These are phyloP conservation scores for Caradrina kadenii DNA, from an alignment of 2,888 invertebrate genomes.

Conservation along the genomic window DNA sequence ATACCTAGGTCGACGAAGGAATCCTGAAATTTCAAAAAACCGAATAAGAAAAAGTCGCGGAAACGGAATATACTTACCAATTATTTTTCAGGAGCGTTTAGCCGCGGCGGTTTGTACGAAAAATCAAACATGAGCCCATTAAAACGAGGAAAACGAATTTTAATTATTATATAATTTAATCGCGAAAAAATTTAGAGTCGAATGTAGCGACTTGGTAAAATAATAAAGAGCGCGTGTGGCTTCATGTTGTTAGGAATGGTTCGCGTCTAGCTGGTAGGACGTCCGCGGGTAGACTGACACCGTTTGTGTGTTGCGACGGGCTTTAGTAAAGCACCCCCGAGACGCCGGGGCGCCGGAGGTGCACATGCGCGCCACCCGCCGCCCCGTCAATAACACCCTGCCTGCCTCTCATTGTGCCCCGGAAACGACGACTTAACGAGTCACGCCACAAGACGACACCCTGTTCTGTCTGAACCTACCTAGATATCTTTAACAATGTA, in stretches of 20 bases:
- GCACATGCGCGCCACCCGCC: conserved; percentile 86
- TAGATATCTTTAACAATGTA: conserved; percentile 62
- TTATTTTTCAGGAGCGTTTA: conserved; percentile 69
- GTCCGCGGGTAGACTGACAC: conserved; percentile 82
- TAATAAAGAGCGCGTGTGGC: conserved; percentile 69
- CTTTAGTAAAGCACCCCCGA: conserved; percentile 85
- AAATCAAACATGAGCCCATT: conserved; percentile 77
- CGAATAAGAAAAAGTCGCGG: conserved; percentile 46
- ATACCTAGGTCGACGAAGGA: neutral
- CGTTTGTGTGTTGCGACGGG: conserved; percentile 79
- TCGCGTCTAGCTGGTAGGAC: conserved; percentile 75
- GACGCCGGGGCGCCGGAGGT: conserved; percentile 86
- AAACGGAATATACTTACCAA: conserved; percentile 75
- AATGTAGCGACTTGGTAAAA: conserved; percentile 71
- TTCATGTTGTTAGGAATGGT: conserved; percentile 53
- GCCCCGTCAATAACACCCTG: conserved; percentile 87
- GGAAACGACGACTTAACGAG: conserved; percentile 88
- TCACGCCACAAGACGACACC: conserved; percentile 85
- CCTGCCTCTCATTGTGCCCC: conserved; percentile 86
- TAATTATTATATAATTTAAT: conserved; percentile 24
- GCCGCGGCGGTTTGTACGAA: conserved; percentile 76
- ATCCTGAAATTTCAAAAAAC: conserved; percentile 36
- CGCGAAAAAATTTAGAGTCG: conserved; percentile 53
- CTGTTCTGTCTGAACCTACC: conserved; percentile 69
- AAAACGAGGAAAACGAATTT: conserved; percentile 49